phyloP scores from a whole-genome alignment of 2,797 vertebrate species.

The Enteromius paludinosus region DNA sequence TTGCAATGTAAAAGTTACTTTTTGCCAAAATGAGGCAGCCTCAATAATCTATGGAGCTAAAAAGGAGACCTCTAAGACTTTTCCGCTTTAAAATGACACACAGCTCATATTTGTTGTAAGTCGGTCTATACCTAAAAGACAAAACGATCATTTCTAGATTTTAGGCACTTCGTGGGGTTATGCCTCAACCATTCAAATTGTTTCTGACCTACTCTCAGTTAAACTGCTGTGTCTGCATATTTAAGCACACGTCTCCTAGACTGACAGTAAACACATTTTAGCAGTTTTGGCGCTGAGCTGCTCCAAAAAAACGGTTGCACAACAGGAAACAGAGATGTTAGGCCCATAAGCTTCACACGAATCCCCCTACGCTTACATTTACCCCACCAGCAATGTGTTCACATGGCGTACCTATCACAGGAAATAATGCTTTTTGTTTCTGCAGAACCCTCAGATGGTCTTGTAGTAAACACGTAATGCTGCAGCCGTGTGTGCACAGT shows the following conservation, averaged over 20 bases:
- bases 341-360: neutral
- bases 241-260: neutral
- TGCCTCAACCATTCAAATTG: neutral
- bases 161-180: neutral
- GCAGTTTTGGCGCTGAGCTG: neutral
- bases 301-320: neutral
- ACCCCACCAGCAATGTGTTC: neutral
- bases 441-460: neutral
- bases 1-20: neutral
- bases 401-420: neutral
- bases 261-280: neutral
- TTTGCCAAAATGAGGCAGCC: neutral
- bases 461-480: neutral
- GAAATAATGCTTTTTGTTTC: slow-evolving; percentile 5
- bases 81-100: neutral
- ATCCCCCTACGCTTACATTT: neutral
- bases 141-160: neutral
- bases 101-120: neutral
- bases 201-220: neutral
- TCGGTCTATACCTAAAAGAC: neutral
- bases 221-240: neutral
- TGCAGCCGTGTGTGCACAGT: neutral
- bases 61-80: neutral
- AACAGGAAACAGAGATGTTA: slow-evolving; percentile 27
- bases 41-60: neutral